phyloP scores from a whole-genome alignment of 2,113 vertebrate species.

The Fregata magnificens region DNA sequence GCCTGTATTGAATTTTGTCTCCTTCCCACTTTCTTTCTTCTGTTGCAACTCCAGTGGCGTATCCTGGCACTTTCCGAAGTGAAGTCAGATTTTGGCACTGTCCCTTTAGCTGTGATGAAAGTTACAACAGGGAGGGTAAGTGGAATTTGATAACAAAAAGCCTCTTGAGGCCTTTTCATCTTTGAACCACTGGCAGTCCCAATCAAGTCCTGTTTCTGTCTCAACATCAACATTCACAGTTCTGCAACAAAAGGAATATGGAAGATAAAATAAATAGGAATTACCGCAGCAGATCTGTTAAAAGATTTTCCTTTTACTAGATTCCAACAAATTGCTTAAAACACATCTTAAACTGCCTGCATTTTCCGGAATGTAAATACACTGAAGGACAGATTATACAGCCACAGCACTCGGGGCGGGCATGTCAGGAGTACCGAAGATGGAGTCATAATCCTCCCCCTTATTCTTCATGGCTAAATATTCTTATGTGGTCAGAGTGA shows the following conservation, averaged over 20 bases:
- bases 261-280: conserved; percentile 45
- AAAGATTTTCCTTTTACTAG: conserved; percentile 11
- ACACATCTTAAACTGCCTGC: neutral
- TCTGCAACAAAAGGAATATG: neutral
- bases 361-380: conserved; percentile 51
- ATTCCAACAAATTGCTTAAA: conserved; percentile 17
- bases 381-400: neutral
- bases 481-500: conserved; percentile 16
- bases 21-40: conserved; percentile 18
- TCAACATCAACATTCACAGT: neutral
- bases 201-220: neutral
- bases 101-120: conserved; percentile 39
- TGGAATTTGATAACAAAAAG: conserved; percentile 64
- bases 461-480: neutral
- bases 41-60: conserved; percentile 2
- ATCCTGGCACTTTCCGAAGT: neutral
- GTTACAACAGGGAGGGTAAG: conserved; percentile 33
- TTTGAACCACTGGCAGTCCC: conserved; percentile 31
- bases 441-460: neutral
- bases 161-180: conserved; percentile 35
- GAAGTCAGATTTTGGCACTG: conserved; percentile 54
- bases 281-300: neutral
- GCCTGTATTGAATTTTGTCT: neutral
- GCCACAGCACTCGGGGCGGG: neutral
- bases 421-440: neutral